Evolutionary conservation across 2,888 invertebrate species (phyloP), one percentile per base, ranked within the genome.

Genomic region (Vandiemenella viatica): DNA sequence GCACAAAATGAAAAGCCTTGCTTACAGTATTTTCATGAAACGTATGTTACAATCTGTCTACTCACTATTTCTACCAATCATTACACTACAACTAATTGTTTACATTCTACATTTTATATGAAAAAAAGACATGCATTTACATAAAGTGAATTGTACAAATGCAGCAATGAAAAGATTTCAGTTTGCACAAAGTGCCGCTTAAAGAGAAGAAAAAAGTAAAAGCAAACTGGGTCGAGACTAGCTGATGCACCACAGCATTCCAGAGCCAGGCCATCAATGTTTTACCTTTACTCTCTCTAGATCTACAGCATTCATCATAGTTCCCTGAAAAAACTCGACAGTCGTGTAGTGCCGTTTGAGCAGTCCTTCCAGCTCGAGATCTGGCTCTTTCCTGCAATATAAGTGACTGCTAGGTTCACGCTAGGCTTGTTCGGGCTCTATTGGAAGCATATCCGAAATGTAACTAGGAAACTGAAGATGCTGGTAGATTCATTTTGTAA

Each of bases 301-400:
- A 81, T 99, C 98, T 76, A 97, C 93, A 67, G 97, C 95, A 77
- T 97, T 97, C 97, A 99, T 99, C 81, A 98, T 97, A 71, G 96
- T 95, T 74, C 98, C 98, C 83, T 97, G 97, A 88, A 98, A 98
- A 86, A 98, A 99, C 83, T 95, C 93, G 80, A 96, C 98, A 71
- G 97, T 97, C 67, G 98, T 98, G 82, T 98, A 98, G 83, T 98
- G 97, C 70, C 98, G 85, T 77, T 99, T 99, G 75, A 99, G 90
- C 67, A 99, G 83, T 72, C 98, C 97, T 75, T 98, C 97, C 79
- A 98, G 79, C 76, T 98, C 97, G 77, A 99, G 82, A 78, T 98
- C 98, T 66, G 98, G 98, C 75, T 96, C 93, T 80, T 95, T 93
- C 81, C 98, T 97, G 83, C 73, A 83, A 73, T 60, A 55, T 51